Conservation (phyloP, 2,797 vertebrate species). For the Schizopygopsis pylzovi region DNA sequence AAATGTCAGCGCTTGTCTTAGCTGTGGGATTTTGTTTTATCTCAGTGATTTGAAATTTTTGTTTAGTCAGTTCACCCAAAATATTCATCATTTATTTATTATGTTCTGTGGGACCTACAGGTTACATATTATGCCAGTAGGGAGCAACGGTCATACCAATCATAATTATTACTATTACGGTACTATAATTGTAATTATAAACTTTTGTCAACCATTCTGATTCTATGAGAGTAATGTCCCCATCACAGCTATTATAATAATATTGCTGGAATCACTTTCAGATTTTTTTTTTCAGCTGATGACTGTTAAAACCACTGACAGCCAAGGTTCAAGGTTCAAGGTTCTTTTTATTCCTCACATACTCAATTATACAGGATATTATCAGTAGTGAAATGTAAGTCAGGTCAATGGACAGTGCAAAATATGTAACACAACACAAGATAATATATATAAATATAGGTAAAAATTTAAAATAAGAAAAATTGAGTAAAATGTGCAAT, state of each 20-base stretch:
- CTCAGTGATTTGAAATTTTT: neutral
- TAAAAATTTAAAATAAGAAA: too few species aligned
- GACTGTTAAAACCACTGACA: neutral
- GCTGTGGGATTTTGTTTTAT: neutral
- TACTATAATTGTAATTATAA: neutral
- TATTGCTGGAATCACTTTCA: neutral
- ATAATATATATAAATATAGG: too few species aligned
- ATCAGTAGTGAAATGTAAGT: too few species aligned
- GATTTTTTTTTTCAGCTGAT: neutral
- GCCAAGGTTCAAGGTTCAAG: neutral
- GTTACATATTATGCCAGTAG: neutral
- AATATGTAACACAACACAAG: too few species aligned
- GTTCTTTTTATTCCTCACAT: too few species aligned
- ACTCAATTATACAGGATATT: too few species aligned
- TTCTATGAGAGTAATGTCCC: neutral
- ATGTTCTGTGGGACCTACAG: neutral
- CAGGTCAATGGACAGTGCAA: too few species aligned
- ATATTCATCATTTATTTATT: neutral
- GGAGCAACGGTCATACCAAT: neutral
- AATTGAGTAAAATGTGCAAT: too few species aligned
- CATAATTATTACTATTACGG: neutral
- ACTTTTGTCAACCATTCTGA: neutral
- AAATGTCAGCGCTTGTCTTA: neutral
- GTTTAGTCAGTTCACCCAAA: neutral
- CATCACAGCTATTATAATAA: neutral